Percentiles rank a stretch among this genome's conserved stretches.
Evolutionary conservation across 2,888 invertebrate species (phyloP).

Genomic region (Pyrrhia umbra): DNA sequence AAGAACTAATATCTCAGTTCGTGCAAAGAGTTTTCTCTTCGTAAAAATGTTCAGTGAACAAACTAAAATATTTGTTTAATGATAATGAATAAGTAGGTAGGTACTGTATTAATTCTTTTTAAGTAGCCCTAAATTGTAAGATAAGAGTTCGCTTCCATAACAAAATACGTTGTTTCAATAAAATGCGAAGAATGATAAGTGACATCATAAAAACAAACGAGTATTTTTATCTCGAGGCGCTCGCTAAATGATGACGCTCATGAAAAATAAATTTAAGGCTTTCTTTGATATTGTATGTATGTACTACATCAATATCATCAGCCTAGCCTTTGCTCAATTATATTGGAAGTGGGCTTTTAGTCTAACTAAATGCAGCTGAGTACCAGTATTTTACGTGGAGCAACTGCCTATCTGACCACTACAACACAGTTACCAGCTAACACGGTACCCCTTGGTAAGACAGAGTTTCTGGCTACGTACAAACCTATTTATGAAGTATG

Average conservation of each 20-base stretch:
- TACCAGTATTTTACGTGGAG: too few relatives aligned
- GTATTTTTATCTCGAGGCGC: slow-evolving; percentile 18
- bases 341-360: too few relatives aligned
- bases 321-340: too few relatives aligned
- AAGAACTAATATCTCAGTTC: not conserved
- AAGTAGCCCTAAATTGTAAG: slow-evolving; percentile 35
- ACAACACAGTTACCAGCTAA: too few relatives aligned
- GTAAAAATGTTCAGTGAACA: slow-evolving; percentile 26
- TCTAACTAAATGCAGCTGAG: too few relatives aligned
- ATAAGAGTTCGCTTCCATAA: slow-evolving; percentile 35
- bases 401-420: too few relatives aligned
- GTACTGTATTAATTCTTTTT: slow-evolving; percentile 31
- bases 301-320: too few relatives aligned
- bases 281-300: not conserved
- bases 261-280: not conserved
- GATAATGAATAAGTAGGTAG: slow-evolving; percentile 34
- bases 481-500: too few relatives aligned
- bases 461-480: too few relatives aligned
- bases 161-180: slow-evolving; percentile 17
- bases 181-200: slow-evolving; percentile 13
- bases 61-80: slow-evolving; percentile 48
- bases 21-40: slow-evolving; percentile 13
- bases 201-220: slow-evolving; percentile 8
- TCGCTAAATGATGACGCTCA: not conserved
- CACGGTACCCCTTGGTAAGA: too few relatives aligned